Percentiles rank a stretch among this genome's conserved stretches.
These are phyloP conservation scores for Lepus europaeus DNA, from an alignment of 2,113 vertebrate species.

Conservation along the genomic window DNA sequence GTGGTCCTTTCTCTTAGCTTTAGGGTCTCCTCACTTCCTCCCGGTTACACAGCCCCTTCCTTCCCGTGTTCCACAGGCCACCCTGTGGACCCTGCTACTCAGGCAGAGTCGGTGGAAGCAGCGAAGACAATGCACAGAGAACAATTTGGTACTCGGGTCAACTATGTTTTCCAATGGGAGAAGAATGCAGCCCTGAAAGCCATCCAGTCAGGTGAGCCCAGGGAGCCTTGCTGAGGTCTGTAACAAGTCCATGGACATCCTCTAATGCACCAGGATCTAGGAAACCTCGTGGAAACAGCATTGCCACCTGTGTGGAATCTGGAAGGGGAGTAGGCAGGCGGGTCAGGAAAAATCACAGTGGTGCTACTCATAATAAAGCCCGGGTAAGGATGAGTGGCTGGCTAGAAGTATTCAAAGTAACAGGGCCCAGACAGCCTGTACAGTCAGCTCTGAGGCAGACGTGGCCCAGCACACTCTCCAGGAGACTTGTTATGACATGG, in stretches of 20 bases:
- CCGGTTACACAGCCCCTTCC: slow-evolving; percentile 62
- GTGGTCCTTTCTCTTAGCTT: slow-evolving; percentile 35
- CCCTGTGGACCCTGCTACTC: slow-evolving; percentile 64
- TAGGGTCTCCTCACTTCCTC: not conserved
- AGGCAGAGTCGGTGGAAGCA: slow-evolving; percentile 67
- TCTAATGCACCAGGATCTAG: not conserved
- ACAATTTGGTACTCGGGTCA: slow-evolving; percentile 56
- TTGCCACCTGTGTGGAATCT: slow-evolving; percentile 1
- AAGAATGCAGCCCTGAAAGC: slow-evolving; percentile 81
- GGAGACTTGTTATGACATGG: not conserved
- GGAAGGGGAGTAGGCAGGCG: not conserved
- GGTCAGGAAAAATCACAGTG: not conserved
- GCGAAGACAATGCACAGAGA: slow-evolving; percentile 78
- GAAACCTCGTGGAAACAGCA: not conserved
- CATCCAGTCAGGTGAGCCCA: slow-evolving; percentile 83
- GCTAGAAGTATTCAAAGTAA: slow-evolving; percentile 10
- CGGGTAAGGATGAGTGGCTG: not conserved
- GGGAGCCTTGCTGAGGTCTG: slow-evolving; percentile 18
- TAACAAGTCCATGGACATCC: not conserved
- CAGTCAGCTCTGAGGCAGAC: slow-evolving; percentile 9
- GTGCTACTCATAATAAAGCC: slow-evolving; percentile 29
- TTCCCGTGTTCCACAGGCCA: slow-evolving; percentile 68
- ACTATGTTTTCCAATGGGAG: slow-evolving; percentile 85
- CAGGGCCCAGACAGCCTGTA: not conserved
- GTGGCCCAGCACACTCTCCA: not conserved